Evolutionary conservation across 2,797 vertebrate genomes (phyloP).

Genomic region (Numenius phaeopus): DNA sequence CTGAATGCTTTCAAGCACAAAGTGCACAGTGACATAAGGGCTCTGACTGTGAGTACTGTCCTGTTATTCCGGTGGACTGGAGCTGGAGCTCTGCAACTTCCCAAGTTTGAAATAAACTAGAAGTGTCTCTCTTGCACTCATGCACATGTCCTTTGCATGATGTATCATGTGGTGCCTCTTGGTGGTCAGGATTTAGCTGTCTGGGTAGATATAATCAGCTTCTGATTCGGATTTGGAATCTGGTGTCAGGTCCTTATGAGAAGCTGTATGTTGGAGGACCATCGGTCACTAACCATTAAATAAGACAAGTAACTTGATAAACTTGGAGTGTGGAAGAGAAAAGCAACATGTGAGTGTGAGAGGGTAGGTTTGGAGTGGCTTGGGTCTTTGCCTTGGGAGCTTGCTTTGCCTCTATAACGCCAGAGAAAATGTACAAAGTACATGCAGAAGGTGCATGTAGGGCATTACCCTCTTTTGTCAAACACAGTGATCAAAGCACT

Average conservation of each 20-base stretch:
- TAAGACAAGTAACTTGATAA: not conserved
- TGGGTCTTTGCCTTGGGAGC: not conserved
- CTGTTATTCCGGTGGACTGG: not conserved
- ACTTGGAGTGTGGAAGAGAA: not conserved
- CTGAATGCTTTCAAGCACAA: slow-evolving; percentile 15
- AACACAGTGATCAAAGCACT: not conserved
- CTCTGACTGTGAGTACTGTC: not conserved
- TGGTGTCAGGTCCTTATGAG: not conserved
- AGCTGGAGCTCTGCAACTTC: not conserved
- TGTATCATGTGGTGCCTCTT: not conserved
- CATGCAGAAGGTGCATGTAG: rapidly evolving
- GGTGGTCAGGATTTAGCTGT: not conserved
- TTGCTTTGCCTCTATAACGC: not conserved
- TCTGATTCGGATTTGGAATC: not conserved
- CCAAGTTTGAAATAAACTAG: not conserved
- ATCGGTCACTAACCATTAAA: not conserved
- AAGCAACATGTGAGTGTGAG: not conserved
- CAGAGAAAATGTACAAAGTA: not conserved
- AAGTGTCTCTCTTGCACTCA: not conserved
- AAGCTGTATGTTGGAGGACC: not conserved
- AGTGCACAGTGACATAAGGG: not conserved
- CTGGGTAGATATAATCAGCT: not conserved
- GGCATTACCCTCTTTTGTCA: not conserved
- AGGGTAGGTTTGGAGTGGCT: not conserved
- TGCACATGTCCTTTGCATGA: not conserved